These are phyloP conservation scores for Gadopsis marmoratus DNA, from an alignment of 2,797 vertebrate genomes.

Conservation along the genomic window DNA sequence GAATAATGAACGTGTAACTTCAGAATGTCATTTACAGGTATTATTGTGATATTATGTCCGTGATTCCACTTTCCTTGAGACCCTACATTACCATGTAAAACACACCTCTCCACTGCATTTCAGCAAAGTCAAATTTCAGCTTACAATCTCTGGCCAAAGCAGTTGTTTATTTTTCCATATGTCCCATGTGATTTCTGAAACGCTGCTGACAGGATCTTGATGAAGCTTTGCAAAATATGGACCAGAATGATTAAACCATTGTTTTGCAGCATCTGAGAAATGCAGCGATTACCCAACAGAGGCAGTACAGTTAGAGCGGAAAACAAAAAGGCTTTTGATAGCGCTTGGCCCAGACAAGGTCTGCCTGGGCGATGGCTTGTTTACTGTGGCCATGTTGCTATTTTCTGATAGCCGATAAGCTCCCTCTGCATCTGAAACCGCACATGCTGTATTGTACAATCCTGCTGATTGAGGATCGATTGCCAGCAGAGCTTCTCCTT, in stretches of 20 bases:
- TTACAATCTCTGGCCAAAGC: background rate
- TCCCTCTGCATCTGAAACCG: slow-evolving; percentile 7
- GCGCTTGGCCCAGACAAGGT: background rate
- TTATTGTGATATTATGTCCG: background rate
- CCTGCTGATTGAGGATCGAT: background rate
- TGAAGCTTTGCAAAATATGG: slow-evolving; percentile 18
- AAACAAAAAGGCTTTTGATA: slow-evolving; percentile 18
- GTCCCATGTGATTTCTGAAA: slow-evolving; percentile 16
- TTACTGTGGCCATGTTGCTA: background rate
- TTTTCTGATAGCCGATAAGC: slow-evolving; percentile 11
- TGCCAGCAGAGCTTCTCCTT: background rate
- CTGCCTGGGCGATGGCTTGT: background rate
- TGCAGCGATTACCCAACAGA: slow-evolving; percentile 11
- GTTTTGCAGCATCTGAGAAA: slow-evolving; percentile 22
- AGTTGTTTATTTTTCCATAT: slow-evolving; percentile 30
- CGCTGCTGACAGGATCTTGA: slow-evolving; percentile 16
- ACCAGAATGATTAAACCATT: slow-evolving; percentile 28
- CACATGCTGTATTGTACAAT: background rate
- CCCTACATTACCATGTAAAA: background rate
- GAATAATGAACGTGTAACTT: background rate
- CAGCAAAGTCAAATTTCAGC: slow-evolving; percentile 4
- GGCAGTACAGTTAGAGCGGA: background rate
- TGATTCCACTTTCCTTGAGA: background rate
- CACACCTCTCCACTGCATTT: background rate
- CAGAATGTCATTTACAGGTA: background rate